phyloP scores from a whole-genome alignment of 1,140 invertebrate species.

The Drosophila pseudoananassae region DNA sequence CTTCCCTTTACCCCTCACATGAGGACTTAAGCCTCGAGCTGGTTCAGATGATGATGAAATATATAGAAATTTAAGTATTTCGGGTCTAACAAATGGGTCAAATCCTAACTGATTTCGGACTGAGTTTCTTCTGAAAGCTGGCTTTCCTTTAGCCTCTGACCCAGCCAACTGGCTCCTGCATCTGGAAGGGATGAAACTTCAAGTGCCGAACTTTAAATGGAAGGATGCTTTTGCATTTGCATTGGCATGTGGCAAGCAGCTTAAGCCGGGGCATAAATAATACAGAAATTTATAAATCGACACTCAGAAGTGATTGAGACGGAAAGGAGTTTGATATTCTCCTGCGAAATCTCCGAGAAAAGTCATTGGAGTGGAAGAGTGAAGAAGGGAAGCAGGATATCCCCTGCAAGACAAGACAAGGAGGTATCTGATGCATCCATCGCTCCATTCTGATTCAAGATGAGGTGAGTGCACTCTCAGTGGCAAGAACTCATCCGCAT shows the following conservation, averaged over 20 bases:
- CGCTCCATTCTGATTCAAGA: neutral
- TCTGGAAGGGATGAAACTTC: conserved; percentile 42
- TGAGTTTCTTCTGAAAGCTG: conserved; percentile 22
- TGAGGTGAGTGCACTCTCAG: conserved; percentile 36
- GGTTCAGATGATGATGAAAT: conserved; percentile 62
- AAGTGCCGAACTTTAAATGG: conserved; percentile 1
- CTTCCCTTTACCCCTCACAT: conserved; percentile 27
- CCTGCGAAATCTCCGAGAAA: neutral
- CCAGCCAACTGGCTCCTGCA: conserved; percentile 10
- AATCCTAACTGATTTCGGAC: conserved; percentile 55
- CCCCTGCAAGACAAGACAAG: neutral
- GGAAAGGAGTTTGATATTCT: neutral
- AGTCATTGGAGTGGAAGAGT: conserved; percentile 22
- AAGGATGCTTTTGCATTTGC: conserved; percentile 13
- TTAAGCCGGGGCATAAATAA: conserved; percentile 28
- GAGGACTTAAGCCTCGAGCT: conserved; percentile 63
- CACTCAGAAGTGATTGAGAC: neutral
- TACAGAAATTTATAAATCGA: conserved; percentile 39
- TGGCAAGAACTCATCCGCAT: conserved; percentile 29
- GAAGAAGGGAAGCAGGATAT: neutral
- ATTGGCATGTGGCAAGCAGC: conserved; percentile 1
- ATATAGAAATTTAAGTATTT: conserved; percentile 75
- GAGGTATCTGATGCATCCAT: neutral
- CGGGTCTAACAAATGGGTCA: conserved; percentile 63
- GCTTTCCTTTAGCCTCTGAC: conserved; percentile 21